Conservation (phyloP, 2,888 invertebrate species). For the Tachystola acroxantha region DNA sequence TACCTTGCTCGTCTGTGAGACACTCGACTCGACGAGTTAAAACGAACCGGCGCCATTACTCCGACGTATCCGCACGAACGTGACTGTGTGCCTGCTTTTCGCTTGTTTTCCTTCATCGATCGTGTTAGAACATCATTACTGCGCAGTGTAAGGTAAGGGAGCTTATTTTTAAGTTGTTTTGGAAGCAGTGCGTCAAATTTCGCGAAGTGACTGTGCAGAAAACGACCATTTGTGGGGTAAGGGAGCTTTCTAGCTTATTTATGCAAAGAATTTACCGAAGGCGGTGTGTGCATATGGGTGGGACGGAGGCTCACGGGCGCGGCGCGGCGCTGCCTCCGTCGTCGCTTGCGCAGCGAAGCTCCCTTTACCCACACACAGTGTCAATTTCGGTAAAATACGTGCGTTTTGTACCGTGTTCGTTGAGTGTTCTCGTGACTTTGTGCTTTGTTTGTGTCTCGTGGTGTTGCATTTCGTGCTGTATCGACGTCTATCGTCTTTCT, state of each 20-base stretch:
- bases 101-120: constrained; percentile 68
- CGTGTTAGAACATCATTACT: constrained; percentile 69
- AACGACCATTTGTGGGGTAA: constrained; percentile 35
- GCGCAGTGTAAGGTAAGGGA: constrained; percentile 74
- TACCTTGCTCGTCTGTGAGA: constrained; percentile 66
- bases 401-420: constrained; percentile 32
- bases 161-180: constrained; percentile 51
- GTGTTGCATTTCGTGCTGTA: constrained; percentile 37
- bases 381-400: constrained; percentile 55
- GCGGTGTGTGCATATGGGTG: constrained; percentile 64
- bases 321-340: constrained; percentile 61
- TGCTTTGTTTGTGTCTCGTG: constrained; percentile 48
- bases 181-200: constrained; percentile 56
- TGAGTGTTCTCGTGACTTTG: constrained; percentile 53
- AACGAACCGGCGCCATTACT: constrained; percentile 69
- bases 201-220: constrained; percentile 51
- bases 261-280: constrained; percentile 75
- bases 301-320: constrained; percentile 51
- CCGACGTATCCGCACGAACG: constrained; percentile 69
- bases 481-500: constrained; percentile 22
- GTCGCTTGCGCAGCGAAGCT: constrained; percentile 67
- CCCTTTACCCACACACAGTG: constrained; percentile 39
- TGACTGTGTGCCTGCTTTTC: constrained; percentile 68
- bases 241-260: constrained; percentile 71
- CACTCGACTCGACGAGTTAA: constrained; percentile 45